Evolutionary conservation across 2,888 invertebrate genomes (phyloP).

Genomic region (Noctua janthe): DNA sequence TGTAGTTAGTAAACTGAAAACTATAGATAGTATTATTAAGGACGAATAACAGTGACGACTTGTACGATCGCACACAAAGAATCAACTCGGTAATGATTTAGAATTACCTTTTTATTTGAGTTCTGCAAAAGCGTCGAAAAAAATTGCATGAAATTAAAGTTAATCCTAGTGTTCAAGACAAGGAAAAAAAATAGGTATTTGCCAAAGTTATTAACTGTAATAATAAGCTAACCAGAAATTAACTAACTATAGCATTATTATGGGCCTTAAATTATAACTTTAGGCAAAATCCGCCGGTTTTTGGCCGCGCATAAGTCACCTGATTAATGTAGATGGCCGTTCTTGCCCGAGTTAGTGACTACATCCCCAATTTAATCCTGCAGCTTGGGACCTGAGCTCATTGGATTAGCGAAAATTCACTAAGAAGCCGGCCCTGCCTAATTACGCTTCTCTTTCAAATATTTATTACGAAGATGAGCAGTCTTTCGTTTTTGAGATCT

Average conservation of each 20-base stretch:
- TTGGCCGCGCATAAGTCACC: conserved; percentile 69
- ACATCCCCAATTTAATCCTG: conserved; percentile 63
- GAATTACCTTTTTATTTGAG: not conserved
- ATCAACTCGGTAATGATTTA: not conserved
- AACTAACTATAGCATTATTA: conserved; percentile 1
- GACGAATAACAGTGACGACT: accelerated
- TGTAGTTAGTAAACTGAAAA: too few relatives aligned
- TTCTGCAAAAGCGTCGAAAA: not conserved
- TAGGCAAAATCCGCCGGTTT: conserved; percentile 20
- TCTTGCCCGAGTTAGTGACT: conserved; percentile 64
- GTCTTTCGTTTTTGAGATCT: not conserved
- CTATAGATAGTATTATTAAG: not conserved
- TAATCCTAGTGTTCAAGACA: not conserved
- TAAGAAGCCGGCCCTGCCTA: conserved; percentile 66
- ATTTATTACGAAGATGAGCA: conserved; percentile 67
- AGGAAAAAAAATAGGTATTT: not conserved
- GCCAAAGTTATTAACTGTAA: not conserved
- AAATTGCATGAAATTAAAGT: not conserved
- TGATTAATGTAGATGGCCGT: conserved; percentile 76
- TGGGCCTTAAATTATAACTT: conserved; percentile 56
- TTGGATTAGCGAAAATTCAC: conserved; percentile 69
- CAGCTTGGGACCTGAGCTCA: conserved; percentile 58
- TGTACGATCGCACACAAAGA: not conserved
- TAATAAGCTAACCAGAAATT: conserved; percentile 16
- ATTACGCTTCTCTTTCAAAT: conserved; percentile 71